phyloP scores from a whole-genome alignment of 2,113 vertebrate genomes.

The Picathartes gymnocephalus region DNA sequence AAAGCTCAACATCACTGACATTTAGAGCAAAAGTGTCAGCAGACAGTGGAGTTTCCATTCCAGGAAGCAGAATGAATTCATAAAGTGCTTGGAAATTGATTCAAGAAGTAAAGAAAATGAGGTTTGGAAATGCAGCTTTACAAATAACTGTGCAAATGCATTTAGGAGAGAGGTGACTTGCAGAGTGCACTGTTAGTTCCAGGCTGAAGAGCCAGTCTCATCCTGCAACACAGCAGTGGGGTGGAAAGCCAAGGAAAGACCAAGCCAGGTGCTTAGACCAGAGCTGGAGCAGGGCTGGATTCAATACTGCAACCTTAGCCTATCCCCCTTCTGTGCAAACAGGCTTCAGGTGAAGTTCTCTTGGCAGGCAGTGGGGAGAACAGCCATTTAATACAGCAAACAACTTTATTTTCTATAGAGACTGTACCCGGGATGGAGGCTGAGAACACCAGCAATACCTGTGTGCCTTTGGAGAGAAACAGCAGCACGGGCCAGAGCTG shows the following conservation, averaged over 20 bases:
- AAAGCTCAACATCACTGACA: background rate
- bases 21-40: background rate
- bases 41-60: background rate
- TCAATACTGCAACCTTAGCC: background rate
- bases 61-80: background rate
- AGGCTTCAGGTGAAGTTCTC: background rate
- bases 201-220: background rate
- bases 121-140: background rate
- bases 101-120: background rate
- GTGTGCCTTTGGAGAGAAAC: background rate
- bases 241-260: background rate
- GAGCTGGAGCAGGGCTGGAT: background rate
- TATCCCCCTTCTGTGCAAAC: background rate
- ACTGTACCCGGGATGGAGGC: background rate
- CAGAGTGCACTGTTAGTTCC: background rate
- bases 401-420: background rate
- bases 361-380: background rate
- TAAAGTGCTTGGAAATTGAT: background rate
- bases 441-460: background rate
- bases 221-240: fast-evolving
- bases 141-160: background rate
- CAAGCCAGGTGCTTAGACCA: background rate
- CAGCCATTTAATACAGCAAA: background rate
- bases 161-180: background rate
- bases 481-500: background rate